Evolutionary conservation across 2,113 vertebrate genomes (phyloP).

Genomic region (Pseudolaguvia tuberculata): DNA sequence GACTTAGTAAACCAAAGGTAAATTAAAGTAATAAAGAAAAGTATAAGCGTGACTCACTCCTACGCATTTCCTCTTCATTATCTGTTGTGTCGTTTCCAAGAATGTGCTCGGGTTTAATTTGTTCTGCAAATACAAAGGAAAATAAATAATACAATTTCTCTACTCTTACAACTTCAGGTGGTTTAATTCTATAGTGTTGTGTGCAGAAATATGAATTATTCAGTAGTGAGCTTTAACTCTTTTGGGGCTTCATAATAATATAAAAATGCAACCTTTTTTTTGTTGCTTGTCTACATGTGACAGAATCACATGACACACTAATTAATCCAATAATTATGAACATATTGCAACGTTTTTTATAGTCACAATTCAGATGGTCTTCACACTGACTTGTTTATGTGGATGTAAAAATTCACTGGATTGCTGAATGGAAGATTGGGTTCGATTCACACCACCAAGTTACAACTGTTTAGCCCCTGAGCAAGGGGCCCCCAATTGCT

Average conservation of each 20-base stretch:
- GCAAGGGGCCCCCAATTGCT: no score
- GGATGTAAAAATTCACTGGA: no score
- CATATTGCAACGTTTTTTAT: neutral
- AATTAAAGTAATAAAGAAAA: neutral
- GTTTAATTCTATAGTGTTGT: neutral
- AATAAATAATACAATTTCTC: neutral
- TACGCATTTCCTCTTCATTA: slow-evolving; percentile 85
- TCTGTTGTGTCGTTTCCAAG: slow-evolving; percentile 84
- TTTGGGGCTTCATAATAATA: no score
- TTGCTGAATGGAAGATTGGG: no score
- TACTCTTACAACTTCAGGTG: neutral
- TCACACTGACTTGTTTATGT: no score
- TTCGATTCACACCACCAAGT: no score
- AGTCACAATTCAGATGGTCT: neutral
- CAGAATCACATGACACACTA: no score
- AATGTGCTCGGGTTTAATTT: slow-evolving; percentile 86
- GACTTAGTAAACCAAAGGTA: neutral
- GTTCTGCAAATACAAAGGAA: slow-evolving; percentile 69
- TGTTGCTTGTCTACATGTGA: neutral
- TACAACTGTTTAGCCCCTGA: no score
- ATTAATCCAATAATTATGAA: neutral
- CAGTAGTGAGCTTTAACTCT: neutral
- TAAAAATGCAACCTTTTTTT: no score
- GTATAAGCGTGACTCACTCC: slow-evolving; percentile 71
- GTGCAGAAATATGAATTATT: neutral